Percentiles rank a stretch among this genome's conserved stretches.
phyloP scores from a whole-genome alignment of 2,797 vertebrate genomes.

The Cuniculus paca region DNA sequence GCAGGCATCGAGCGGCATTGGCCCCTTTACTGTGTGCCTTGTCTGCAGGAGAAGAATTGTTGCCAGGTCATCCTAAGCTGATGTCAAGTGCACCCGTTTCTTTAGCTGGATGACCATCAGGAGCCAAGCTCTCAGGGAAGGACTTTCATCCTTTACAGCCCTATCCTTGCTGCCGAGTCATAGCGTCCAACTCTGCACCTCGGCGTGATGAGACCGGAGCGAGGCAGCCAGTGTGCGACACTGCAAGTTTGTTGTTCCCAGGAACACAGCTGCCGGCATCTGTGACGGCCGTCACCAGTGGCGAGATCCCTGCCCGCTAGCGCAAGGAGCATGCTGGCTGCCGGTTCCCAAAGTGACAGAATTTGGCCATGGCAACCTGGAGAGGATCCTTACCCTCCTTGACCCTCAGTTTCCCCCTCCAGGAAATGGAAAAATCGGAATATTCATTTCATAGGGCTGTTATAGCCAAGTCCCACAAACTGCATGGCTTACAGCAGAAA shows the following conservation, averaged over 20 bases:
- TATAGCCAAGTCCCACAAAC: neutral
- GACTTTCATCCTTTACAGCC: rapidly evolving
- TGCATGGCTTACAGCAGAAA: neutral
- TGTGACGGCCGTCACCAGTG: rapidly evolving
- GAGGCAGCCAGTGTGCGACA: rapidly evolving
- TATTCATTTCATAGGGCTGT: rapidly evolving
- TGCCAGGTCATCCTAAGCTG: no score
- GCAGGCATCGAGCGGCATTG: no score
- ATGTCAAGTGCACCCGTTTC: no score
- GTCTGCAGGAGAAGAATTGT: no score
- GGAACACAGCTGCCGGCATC: no score
- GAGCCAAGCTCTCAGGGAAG: neutral
- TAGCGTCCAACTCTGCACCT: neutral
- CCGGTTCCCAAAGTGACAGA: neutral
- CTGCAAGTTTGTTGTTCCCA: rapidly evolving
- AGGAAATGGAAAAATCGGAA: rapidly evolving
- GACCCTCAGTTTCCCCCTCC: neutral
- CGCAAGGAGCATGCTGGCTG: rapidly evolving
- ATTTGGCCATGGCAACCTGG: rapidly evolving
- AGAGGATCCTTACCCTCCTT: neutral
- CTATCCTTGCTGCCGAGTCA: rapidly evolving
- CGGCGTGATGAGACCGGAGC: rapidly evolving
- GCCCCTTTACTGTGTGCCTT: no score
- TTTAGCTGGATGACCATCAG: rapidly evolving
- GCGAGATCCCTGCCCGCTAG: rapidly evolving